Evolutionary conservation across 2,113 vertebrate species (phyloP), one percentile per base, ranked within the genome.

Genomic region (Pavo muticus): DNA sequence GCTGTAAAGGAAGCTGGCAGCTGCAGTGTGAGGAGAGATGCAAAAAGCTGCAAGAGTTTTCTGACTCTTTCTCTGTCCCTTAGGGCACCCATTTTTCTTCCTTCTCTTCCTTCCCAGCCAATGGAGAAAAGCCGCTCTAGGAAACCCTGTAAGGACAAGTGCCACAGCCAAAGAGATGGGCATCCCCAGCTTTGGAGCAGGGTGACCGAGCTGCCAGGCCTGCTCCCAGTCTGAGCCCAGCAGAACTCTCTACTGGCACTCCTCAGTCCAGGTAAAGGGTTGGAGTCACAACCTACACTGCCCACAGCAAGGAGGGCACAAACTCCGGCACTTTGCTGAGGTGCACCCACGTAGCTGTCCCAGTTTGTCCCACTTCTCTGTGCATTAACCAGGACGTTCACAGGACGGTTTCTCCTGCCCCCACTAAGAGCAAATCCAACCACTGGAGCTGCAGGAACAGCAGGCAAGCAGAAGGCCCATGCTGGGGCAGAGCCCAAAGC

Each of bases 381-480:
- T 42, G 45, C 21, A 37, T 21, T 69, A 52, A 9, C n/a, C 30
- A 15, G 35, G n/a, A 56, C 16, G 16, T 30, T 30, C 14, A 30
- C 29, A 30, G 52, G 9, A 56, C 5, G 1, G 0, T 11, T 15
- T 3, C 44, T 57, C 54, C 68, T 52, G 76, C 27, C 85, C 65
- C 32, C 30, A 52, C 57, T 11, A 2, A 47, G 24, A 37, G 74
- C 74, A 48, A 30, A 7, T 19, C 3, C 85, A 61, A 75, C 0
- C 7, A 0, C 4, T 30, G 67, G 13, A 80, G 59, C 63, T 50
- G 57, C 39, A 21, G n/a, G 18, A 17, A 16, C 23, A 24, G 21
- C 11, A 40, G 30, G 5, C 17, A 19, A 39, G 83, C 1, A 32
- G 72, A 70, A 13, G 59, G 0, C 65, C 24, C 0, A 0, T 1